phyloP scores from a whole-genome alignment of 2,113 vertebrate genomes.

The Xiphorhynchus elegans region DNA sequence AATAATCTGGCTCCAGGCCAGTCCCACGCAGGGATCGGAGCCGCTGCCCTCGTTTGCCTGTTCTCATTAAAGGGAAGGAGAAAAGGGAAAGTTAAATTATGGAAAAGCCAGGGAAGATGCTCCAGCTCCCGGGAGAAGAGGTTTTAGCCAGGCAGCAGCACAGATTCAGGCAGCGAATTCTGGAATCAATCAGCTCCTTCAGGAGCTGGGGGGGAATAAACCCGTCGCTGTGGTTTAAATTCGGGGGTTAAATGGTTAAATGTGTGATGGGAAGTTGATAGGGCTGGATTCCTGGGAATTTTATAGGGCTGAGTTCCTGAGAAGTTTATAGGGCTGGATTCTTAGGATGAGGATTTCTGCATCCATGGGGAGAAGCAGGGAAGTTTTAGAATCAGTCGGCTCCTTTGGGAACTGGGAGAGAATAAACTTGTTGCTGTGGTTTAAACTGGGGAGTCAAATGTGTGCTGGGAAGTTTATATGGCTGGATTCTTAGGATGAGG shows the following conservation, averaged over 20 bases:
- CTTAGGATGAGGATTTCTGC: too few species aligned
- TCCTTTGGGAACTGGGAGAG: neutral
- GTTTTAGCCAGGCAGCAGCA: neutral
- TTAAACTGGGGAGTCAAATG: neutral
- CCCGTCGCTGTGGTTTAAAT: neutral
- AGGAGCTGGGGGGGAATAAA: neutral
- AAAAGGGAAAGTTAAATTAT: neutral
- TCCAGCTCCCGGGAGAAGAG: accelerated
- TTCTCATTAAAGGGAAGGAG: neutral
- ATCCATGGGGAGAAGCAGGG: neutral
- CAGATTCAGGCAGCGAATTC: neutral
- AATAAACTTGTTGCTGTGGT: neutral
- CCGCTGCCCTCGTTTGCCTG: neutral
- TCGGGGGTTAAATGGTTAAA: neutral
- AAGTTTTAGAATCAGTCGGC: neutral
- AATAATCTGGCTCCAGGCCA: too few species aligned
- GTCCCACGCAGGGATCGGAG: neutral
- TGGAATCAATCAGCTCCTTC: neutral
- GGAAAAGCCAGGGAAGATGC: neutral
- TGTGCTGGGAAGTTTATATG: neutral
- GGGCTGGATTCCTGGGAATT: neutral
- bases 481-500: neutral
- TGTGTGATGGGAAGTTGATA: neutral
- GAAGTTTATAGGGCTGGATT: neutral
- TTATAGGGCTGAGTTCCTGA: neutral